These are phyloP conservation scores for Lordiphosa mommai DNA, from an alignment of 1,140 invertebrate genomes.

Conservation along the genomic window DNA sequence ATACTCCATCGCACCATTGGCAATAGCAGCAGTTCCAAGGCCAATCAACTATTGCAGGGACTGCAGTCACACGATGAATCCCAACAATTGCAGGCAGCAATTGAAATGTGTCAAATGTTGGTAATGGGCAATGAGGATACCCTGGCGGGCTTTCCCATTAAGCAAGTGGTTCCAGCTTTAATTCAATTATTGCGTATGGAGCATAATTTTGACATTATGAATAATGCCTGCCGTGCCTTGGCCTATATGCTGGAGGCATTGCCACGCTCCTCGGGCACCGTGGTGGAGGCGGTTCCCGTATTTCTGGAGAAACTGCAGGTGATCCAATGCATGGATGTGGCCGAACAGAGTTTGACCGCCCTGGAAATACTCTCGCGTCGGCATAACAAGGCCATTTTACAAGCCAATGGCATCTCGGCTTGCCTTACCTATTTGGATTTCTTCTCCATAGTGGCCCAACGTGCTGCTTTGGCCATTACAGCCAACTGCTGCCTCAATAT, in stretches of 20 bases:
- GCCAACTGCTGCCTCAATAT: constrained; percentile 98
- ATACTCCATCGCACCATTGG: constrained; percentile 96
- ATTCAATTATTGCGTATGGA: constrained; percentile 93
- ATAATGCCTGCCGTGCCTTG: constrained; percentile 97
- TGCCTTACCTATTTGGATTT: constrained; percentile 98
- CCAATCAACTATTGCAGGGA: constrained; percentile 95
- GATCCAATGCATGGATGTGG: constrained; percentile 99
- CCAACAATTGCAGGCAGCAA: constrained; percentile 97
- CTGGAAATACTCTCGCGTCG: constrained; percentile 97
- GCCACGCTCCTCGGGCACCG: constrained; percentile 96
- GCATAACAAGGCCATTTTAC: constrained; percentile 97
- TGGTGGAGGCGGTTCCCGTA: constrained; percentile 97
- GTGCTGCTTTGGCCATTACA: constrained; percentile 95
- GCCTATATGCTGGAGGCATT: constrained; percentile 99
- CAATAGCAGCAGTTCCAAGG: constrained; percentile 92
- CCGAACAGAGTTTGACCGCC: constrained; percentile 97
- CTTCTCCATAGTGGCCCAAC: constrained; percentile 97
- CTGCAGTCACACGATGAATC: constrained; percentile 98
- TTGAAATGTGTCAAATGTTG: constrained; percentile 99
- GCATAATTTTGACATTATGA: constrained; percentile 99
- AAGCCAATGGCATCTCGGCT: constrained; percentile 95
- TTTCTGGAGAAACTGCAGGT: constrained; percentile 97
- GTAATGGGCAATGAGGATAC: constrained; percentile 99
- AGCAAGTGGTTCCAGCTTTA: constrained; percentile 97
- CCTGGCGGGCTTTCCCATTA: constrained; percentile 97